Conservation (phyloP, 1,140 invertebrate species). For the Mamestra configurata region DNA sequence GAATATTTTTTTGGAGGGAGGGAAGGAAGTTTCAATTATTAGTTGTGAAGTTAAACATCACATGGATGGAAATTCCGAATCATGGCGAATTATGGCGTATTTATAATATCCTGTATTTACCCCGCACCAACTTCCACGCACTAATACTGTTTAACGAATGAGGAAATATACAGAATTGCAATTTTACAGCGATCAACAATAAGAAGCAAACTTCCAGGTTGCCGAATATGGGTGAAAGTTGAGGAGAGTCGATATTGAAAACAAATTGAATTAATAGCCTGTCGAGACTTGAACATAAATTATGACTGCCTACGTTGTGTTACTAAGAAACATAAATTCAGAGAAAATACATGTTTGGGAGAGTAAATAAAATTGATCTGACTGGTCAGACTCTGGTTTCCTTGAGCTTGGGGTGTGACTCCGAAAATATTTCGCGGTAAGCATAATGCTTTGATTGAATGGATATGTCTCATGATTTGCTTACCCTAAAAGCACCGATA, state of each 20-base stretch:
- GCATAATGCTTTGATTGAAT: background rate
- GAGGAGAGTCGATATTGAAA: slow-evolving; percentile 68
- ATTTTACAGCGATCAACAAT: slow-evolving; percentile 8
- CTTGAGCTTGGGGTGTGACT: background rate
- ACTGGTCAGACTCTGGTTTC: slow-evolving; percentile 1
- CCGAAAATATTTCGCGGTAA: background rate
- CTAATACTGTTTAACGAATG: background rate
- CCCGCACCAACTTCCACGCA: too few relatives aligned
- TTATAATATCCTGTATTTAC: too few relatives aligned
- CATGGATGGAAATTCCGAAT: too few relatives aligned
- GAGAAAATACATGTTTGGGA: slow-evolving; percentile 51
- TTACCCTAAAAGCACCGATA: slow-evolving; percentile 46
- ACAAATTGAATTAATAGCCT: slow-evolving; percentile 75
- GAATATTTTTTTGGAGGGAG: too few relatives aligned
- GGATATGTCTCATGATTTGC: background rate
- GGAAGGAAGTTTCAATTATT: too few relatives aligned
- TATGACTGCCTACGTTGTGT: slow-evolving; percentile 70
- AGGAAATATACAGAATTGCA: background rate
- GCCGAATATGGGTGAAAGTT: slow-evolving; percentile 76
- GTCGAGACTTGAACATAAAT: slow-evolving; percentile 67
- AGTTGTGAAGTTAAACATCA: too few relatives aligned
- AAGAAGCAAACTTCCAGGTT: slow-evolving; percentile 52
- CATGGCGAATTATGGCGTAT: too few relatives aligned
- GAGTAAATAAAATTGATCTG: slow-evolving; percentile 25
- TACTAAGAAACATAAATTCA: slow-evolving; percentile 69